Evolutionary conservation across 2,113 vertebrate species (phyloP).

Genomic region (Bathybates hornii): DNA sequence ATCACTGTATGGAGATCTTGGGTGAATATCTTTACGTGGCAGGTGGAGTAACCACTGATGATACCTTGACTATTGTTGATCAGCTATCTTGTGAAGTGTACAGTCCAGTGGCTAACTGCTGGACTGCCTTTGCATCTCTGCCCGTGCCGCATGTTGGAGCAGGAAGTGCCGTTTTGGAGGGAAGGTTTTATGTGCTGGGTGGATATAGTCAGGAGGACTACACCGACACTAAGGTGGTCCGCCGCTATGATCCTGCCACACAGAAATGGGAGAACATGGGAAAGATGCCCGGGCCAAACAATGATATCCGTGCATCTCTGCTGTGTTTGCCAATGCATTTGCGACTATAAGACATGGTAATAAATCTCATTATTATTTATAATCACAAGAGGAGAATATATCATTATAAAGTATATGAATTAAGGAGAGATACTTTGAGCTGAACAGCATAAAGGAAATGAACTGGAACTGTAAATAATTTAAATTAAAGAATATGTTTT

Average conservation of each 20-base stretch:
- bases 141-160: constrained; percentile 64
- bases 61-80: background rate
- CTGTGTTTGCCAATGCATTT: constrained; percentile 55
- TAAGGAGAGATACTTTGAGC: background rate
- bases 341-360: constrained; percentile 4
- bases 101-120: constrained; percentile 37
- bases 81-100: constrained; percentile 66
- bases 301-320: constrained; percentile 54
- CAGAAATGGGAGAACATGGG: constrained; percentile 69
- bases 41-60: constrained; percentile 54
- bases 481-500: background rate
- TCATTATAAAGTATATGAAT: background rate
- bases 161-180: constrained; percentile 66
- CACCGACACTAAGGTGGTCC: constrained; percentile 54
- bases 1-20: constrained; percentile 72
- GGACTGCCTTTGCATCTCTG: constrained; percentile 52
- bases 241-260: constrained; percentile 55
- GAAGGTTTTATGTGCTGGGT: constrained; percentile 70
- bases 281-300: constrained; percentile 65
- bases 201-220: constrained; percentile 67
- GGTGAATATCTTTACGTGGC: constrained; percentile 57
- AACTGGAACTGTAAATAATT: background rate
- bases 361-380: background rate
- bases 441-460: rapidly evolving
- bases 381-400: background rate